These are phyloP conservation scores for Acronicta psi DNA, from an alignment of 2,888 invertebrate species.

Conservation along the genomic window DNA sequence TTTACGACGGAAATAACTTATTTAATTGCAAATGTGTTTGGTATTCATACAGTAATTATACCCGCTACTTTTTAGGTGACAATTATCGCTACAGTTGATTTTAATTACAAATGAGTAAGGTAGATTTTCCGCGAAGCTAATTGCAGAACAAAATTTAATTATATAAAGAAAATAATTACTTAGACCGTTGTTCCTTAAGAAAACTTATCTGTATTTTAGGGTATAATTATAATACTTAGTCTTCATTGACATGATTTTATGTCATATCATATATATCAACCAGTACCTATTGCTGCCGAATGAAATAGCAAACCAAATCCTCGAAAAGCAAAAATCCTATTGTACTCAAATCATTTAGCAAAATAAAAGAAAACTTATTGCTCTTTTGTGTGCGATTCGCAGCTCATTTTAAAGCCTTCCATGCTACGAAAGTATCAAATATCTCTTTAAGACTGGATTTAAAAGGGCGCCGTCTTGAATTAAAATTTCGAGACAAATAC, in stretches of 20 bases:
- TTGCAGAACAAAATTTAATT: slow-evolving; percentile 1
- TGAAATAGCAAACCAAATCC: slow-evolving; percentile 1
- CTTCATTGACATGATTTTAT: too few species aligned
- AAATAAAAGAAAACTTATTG: slow-evolving; percentile 45
- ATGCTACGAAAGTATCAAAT: slow-evolving; percentile 61
- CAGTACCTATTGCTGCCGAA: too few species aligned
- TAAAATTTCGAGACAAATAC: slow-evolving; percentile 63
- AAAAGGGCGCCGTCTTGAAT: slow-evolving; percentile 64
- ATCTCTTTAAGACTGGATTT: slow-evolving; percentile 52
- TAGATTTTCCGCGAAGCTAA: slow-evolving; percentile 1
- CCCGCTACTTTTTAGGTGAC: slow-evolving; percentile 8
- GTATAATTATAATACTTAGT: too few species aligned
- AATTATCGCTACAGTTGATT: slow-evolving; percentile 10
- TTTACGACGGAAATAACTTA: slow-evolving; percentile 24
- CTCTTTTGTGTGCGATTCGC: slow-evolving; percentile 47
- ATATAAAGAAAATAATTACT: neutral
- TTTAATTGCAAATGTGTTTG: slow-evolving; percentile 22
- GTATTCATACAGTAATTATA: neutral
- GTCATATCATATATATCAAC: too few species aligned
- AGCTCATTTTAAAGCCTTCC: slow-evolving; percentile 59
- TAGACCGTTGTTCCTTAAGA: too few species aligned
- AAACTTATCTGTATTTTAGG: too few species aligned
- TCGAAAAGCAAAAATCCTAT: slow-evolving; percentile 34
- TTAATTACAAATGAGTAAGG: slow-evolving; percentile 20
- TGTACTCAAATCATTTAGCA: slow-evolving; percentile 49